Conservation (phyloP, 2,888 invertebrate genomes). For the Leptinotarsa tumamoca region DNA sequence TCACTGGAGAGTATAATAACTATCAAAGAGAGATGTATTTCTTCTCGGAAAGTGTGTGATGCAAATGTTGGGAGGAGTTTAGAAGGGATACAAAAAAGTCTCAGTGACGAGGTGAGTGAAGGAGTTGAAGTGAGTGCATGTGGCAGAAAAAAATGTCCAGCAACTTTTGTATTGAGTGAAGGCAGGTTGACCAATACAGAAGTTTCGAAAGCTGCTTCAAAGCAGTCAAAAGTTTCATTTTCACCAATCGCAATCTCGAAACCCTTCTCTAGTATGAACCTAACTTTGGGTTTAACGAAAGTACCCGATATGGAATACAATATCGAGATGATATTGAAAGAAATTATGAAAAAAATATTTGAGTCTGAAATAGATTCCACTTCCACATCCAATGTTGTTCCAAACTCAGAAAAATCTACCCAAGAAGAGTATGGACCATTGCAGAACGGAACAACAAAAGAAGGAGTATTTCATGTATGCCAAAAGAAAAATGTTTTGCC, state of each 20-base stretch:
- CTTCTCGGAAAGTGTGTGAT: background rate
- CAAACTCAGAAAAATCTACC: background rate
- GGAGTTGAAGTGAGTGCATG: background rate
- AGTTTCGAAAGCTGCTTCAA: background rate
- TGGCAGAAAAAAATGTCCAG: background rate
- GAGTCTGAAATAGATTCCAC: background rate
- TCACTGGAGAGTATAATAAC: background rate
- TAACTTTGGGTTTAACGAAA: background rate
- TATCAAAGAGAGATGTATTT: background rate
- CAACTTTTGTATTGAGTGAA: background rate
- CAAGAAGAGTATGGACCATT: too few relatives aligned
- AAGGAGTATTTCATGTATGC: constrained; percentile 3
- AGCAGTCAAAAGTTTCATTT: background rate
- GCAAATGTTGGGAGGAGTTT: background rate
- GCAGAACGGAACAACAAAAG: background rate
- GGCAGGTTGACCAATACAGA: background rate
- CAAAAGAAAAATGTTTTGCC: background rate
- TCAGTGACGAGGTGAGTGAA: too few relatives aligned
- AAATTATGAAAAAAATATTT: background rate
- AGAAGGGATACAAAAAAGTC: background rate
- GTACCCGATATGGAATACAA: background rate
- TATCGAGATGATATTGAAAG: background rate
- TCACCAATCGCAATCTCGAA: background rate
- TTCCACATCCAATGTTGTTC: background rate
- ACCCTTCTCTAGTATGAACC: background rate